Evolutionary conservation across 2,888 invertebrate species (phyloP).

Genomic region (Machimus atricapillus): DNA sequence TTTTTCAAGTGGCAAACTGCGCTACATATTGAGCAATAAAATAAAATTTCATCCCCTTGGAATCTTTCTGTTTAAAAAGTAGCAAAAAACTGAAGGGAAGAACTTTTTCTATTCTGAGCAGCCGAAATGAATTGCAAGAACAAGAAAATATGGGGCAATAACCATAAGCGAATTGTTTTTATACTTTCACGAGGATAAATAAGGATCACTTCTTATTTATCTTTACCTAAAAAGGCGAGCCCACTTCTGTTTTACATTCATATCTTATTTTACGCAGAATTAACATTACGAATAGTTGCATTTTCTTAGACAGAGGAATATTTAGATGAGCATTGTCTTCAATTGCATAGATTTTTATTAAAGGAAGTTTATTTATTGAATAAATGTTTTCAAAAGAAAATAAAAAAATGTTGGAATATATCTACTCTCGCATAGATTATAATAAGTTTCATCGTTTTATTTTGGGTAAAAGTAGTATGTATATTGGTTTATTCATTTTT

Average conservation of each 20-base stretch:
- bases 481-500: no score
- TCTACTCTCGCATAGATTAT: no score
- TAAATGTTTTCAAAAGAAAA: no score
- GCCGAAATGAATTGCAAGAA: not conserved
- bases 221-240: not conserved
- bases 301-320: not conserved
- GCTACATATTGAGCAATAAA: constrained; percentile 15
- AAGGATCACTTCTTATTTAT: not conserved
- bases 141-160: not conserved
- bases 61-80: not conserved
- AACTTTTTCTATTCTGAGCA: constrained; percentile 3
- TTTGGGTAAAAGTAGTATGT: no score
- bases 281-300: not conserved
- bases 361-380: no score
- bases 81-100: not conserved
- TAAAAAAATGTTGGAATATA: no score
- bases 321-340: no score
- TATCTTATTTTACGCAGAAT: not conserved
- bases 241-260: not conserved
- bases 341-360: no score
- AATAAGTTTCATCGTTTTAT: no score
- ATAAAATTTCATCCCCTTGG: constrained; percentile 24
- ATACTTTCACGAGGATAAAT: not conserved
- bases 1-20: constrained; percentile 23
- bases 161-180: not conserved